phyloP scores from a whole-genome alignment of 2,888 invertebrate genomes.

The Calliphora vomitoria region DNA sequence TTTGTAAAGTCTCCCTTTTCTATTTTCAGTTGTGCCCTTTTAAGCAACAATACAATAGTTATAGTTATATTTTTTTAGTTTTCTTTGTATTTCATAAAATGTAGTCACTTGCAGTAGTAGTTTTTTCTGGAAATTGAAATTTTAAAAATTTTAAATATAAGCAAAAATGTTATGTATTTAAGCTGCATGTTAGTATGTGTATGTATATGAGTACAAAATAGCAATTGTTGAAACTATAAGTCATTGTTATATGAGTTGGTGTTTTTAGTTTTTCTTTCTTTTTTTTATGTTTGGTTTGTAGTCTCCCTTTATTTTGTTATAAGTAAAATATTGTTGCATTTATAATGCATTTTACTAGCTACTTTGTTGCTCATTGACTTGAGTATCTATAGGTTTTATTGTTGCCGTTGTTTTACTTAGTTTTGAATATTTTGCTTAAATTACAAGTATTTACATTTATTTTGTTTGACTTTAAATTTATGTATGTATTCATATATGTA shows the following conservation, averaged over 20 bases:
- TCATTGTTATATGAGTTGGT: conserved; percentile 50
- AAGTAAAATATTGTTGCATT: conserved; percentile 43
- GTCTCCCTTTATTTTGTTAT: neutral
- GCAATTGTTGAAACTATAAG: conserved; percentile 60
- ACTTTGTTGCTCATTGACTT: conserved; percentile 54
- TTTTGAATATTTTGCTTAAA: conserved; percentile 43
- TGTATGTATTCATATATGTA: no score
- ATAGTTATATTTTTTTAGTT: neutral
- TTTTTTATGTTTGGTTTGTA: no score
- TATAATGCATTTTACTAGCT: conserved; percentile 48
- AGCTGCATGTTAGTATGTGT: neutral
- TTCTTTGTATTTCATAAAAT: conserved; percentile 16
- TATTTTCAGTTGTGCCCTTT: neutral
- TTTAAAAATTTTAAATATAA: conserved; percentile 2
- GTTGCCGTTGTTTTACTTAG: conserved; percentile 28
- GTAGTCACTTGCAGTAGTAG: conserved; percentile 31
- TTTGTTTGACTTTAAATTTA: neutral
- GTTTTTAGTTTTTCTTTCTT: conserved; percentile 7
- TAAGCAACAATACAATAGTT: conserved; percentile 1
- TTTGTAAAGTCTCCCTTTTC: neutral
- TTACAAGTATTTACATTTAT: conserved; percentile 29
- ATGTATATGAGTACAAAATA: conserved; percentile 35
- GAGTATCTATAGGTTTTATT: conserved; percentile 30
- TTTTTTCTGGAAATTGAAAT: conserved; percentile 43
- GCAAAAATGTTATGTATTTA: neutral